A percentile compares a stretch with the other conserved stretches of the same genome.
These are phyloP conservation scores for Tetragonisca angustula DNA, from an alignment of 2,888 invertebrate genomes.

Conservation along the genomic window DNA sequence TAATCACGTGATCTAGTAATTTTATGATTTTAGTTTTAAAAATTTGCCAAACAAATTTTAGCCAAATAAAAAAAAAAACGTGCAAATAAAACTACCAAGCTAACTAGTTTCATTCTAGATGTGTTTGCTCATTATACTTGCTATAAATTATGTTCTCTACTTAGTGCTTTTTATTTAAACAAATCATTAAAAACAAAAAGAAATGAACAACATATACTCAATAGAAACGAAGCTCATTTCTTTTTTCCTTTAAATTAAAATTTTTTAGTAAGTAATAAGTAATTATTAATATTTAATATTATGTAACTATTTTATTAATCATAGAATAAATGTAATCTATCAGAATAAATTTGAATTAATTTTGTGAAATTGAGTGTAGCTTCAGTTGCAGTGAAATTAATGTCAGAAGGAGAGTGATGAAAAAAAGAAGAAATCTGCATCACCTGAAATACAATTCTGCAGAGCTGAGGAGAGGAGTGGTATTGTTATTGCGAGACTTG, in stretches of 20 bases:
- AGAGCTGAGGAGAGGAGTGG: slow-evolving; percentile 64
- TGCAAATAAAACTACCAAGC: background rate
- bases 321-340: too few species aligned
- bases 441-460: slow-evolving; percentile 78
- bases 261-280: too few species aligned
- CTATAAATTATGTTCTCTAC: background rate
- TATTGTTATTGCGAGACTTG: slow-evolving; percentile 17
- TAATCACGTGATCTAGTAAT: background rate
- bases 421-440: too few species aligned
- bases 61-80: background rate
- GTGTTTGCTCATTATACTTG: background rate
- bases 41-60: background rate
- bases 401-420: background rate
- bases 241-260: background rate
- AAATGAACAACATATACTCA: background rate
- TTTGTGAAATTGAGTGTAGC: too few species aligned
- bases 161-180: background rate
- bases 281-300: too few species aligned
- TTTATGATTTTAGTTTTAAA: background rate
- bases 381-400: background rate
- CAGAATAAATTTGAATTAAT: too few species aligned
- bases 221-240: background rate
- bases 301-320: too few species aligned
- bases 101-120: background rate
- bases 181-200: background rate